A percentile compares a stretch with the other conserved stretches of the same genome.
These are phyloP conservation scores for Clarias pachynema DNA, from an alignment of 2,797 vertebrate genomes.

Conservation along the genomic window DNA sequence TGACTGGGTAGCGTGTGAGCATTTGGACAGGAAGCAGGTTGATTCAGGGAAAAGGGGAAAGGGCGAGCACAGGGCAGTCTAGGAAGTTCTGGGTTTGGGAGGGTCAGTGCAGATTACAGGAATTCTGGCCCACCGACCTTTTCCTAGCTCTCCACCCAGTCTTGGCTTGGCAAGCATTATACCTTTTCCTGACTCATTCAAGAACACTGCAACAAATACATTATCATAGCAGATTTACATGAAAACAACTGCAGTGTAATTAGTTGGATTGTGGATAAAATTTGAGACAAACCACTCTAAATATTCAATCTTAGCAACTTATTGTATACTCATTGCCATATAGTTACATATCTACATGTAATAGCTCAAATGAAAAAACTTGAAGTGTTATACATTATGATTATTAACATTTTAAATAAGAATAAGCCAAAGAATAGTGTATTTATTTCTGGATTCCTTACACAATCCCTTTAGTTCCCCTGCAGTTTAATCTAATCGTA, in stretches of 20 bases:
- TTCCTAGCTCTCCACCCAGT: slow-evolving; percentile 56
- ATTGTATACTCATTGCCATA: neutral
- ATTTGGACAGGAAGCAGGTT: slow-evolving; percentile 47
- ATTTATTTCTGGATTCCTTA: neutral
- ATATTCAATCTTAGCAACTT: neutral
- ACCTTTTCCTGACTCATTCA: slow-evolving; percentile 47
- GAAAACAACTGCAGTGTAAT: neutral
- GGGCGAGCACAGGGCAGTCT: slow-evolving; percentile 37
- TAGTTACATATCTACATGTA: neutral
- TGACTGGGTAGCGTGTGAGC: slow-evolving; percentile 49
- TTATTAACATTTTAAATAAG: neutral
- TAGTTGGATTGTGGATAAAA: neutral
- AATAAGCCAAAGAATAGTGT: neutral
- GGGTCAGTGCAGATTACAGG: slow-evolving; percentile 53
- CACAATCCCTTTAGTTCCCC: neutral
- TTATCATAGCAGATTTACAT: neutral
- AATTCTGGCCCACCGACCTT: slow-evolving; percentile 49
- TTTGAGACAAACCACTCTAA: neutral
- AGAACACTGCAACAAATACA: slow-evolving; percentile 7
- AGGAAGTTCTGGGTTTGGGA: slow-evolving; percentile 47
- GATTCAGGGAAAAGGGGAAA: slow-evolving; percentile 54
- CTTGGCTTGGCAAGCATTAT: slow-evolving; percentile 41
- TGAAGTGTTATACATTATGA: neutral
- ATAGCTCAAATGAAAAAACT: neutral
- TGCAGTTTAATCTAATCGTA: slow-evolving; percentile 26